Evolutionary conservation across 1,140 invertebrate genomes (phyloP), one percentile per base, ranked within the genome.

Genomic region (Macrobrachium nipponense): DNA sequence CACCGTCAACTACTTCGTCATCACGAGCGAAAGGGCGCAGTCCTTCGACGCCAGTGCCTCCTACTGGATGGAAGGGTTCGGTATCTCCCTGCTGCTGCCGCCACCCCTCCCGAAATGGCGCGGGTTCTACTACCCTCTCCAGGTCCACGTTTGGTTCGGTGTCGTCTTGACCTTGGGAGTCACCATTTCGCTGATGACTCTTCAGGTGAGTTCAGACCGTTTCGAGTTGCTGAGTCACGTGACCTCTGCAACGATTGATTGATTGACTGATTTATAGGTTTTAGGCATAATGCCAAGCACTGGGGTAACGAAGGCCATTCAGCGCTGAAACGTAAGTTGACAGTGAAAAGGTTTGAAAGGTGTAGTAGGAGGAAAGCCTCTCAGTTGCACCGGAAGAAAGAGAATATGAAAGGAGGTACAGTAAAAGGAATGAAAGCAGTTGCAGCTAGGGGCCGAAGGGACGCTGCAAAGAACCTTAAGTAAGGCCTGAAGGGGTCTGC

Each of bases 1-100:
- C 70, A 87, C 87, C 12, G 78, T 87, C 61, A 87, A 87, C 80
- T 84, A 72, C 62, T 64, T 87, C 10, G 66, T 60, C 10, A 20
- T 84, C 80, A 84, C 75, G 2, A 4, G 36, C 6, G 82, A 84
- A 11, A 64, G 77, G 17, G 27, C 60, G 17, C 8, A 75, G 12
- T 59, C 44, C n/a, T 87, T 87, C 66, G 87, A 87, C 66, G 64
- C 77, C 44, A 61, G 76, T 18, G 43, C 62, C 0, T 80, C 77
- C 17, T 87, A 87, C 77, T 80, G 80, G 73, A 82, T 82, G 80
- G 87, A 87, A 44, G 87, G 87, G 15, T 87, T 84, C 27, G 82
- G 75, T 0, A 51, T 87, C 17, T 64, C 76, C 14, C 7, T 87
- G 51, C 64, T 66, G 66, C 15, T 60, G 2, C 87, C 87, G 23